A percentile compares a stretch with the other conserved stretches of the same genome.
These are phyloP conservation scores for Musca domestica DNA, from an alignment of 1,140 invertebrate genomes.

Conservation along the genomic window DNA sequence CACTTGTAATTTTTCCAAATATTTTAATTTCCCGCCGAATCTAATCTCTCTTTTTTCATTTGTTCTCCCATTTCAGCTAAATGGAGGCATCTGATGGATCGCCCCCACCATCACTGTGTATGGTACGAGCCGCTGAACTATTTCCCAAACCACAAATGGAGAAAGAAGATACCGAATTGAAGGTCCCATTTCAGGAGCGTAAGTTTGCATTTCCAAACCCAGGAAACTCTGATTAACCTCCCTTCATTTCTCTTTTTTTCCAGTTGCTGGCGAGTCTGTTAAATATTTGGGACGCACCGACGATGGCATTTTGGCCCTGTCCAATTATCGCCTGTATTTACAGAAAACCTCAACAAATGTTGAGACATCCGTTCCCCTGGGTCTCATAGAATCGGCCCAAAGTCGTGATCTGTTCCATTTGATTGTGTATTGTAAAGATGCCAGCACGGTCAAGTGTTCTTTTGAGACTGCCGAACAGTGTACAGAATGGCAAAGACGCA, in stretches of 20 bases:
- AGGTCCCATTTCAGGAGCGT: conserved; percentile 50
- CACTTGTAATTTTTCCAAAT: no score
- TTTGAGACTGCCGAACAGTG: conserved; percentile 85
- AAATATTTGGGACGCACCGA: conserved; percentile 60
- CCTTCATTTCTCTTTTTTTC: conserved; percentile 1
- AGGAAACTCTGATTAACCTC: not conserved
- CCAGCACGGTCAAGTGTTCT: conserved; percentile 77
- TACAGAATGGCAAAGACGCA: conserved; percentile 76
- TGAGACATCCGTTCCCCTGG: conserved; percentile 74
- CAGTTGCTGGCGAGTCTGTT: conserved; percentile 50
- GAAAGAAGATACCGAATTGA: conserved; percentile 48
- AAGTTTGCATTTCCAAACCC: conserved; percentile 23
- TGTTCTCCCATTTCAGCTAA: conserved; percentile 38
- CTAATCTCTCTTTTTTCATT: conserved; percentile 22
- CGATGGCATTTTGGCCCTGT: conserved; percentile 77
- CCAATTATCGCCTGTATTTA: conserved; percentile 83
- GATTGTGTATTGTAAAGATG: conserved; percentile 80
- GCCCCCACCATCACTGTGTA: conserved; percentile 51
- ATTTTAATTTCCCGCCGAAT: no score
- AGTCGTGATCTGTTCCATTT: conserved; percentile 77
- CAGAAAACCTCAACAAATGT: conserved; percentile 57
- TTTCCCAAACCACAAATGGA: conserved; percentile 53
- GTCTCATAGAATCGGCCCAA: conserved; percentile 80
- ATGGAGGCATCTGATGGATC: conserved; percentile 53
- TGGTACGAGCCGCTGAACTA: conserved; percentile 52